Conservation (phyloP, 2,113 vertebrate species). For the Pogonocichla stellata region DNA sequence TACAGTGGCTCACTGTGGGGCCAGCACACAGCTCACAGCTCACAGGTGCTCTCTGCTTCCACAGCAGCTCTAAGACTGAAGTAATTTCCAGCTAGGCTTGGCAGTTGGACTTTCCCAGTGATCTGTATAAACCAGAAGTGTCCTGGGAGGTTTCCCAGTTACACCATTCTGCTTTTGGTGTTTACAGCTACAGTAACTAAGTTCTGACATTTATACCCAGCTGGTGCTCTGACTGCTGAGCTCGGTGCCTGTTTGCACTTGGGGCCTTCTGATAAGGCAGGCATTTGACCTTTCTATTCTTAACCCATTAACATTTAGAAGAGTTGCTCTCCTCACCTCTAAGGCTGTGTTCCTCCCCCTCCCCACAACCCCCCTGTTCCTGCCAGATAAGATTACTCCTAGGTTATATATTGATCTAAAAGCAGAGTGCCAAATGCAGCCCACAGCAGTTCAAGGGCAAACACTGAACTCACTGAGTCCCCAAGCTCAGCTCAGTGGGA, state of each 20-base stretch:
- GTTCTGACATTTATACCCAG: not conserved
- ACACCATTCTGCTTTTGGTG: conserved; percentile 15
- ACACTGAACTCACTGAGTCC: not conserved
- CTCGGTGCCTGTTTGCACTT: conserved; percentile 29
- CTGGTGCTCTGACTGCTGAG: not conserved
- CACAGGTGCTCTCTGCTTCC: not conserved
- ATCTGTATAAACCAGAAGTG: conserved; percentile 63
- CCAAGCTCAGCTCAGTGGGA: not conserved
- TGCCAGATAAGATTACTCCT: conserved; percentile 64
- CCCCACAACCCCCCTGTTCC: conserved; percentile 2
- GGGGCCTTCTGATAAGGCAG: conserved; percentile 54
- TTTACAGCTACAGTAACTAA: not conserved
- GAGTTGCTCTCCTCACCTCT: conserved; percentile 33
- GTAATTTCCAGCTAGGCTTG: conserved; percentile 16
- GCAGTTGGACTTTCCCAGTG: conserved; percentile 58
- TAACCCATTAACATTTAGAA: conserved; percentile 64
- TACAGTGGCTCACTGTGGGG: not conserved
- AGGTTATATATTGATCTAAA: conserved; percentile 63
- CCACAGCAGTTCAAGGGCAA: conserved; percentile 52
- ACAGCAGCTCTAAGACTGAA: not conserved
- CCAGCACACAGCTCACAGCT: not conserved
- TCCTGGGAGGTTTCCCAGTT: conserved; percentile 62
- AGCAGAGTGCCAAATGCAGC: conserved; percentile 27
- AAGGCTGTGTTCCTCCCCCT: not conserved
- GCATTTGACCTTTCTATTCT: conserved; percentile 66